A percentile compares a stretch with the other conserved stretches of the same genome.
These are phyloP conservation scores for Gobius niger DNA, from an alignment of 2,113 vertebrate species.

Conservation along the genomic window DNA sequence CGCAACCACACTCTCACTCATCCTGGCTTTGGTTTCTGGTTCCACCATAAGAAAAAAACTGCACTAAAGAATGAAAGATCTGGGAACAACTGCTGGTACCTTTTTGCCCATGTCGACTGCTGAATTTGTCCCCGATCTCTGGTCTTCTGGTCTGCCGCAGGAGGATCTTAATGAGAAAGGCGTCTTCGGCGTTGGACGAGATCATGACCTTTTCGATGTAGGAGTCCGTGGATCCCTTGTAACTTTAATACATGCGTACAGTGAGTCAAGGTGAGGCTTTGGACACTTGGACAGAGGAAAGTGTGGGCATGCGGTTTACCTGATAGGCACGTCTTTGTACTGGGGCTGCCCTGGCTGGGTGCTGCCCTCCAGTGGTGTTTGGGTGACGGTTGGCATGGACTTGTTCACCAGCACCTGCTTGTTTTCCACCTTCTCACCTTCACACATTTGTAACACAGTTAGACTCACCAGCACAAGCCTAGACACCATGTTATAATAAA, in stretches of 20 bases:
- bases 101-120: conserved; percentile 98
- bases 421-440: conserved; percentile 96
- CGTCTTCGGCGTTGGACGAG: conserved; percentile 96
- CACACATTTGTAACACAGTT: conserved; percentile 1
- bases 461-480: background rate
- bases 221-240: conserved; percentile 96
- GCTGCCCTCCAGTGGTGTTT: conserved; percentile 95
- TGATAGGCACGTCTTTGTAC: conserved; percentile 94
- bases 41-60: too few species aligned
- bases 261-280: too few species aligned
- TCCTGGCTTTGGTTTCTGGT: too few species aligned
- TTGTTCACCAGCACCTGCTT: conserved; percentile 98
- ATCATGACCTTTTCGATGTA: conserved; percentile 99
- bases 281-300: background rate
- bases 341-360: conserved; percentile 89
- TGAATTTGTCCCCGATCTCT: conserved; percentile 98
- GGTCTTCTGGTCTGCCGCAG: conserved; percentile 94
- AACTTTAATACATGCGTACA: conserved; percentile 70
- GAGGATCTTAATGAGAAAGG: conserved; percentile 98
- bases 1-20: too few species aligned
- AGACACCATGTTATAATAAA: too few species aligned
- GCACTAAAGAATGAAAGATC: background rate
- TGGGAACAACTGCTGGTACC: conserved; percentile 68
- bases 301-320: conserved; percentile 74
- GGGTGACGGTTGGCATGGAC: conserved; percentile 97